Evolutionary conservation across 2,888 invertebrate species (phyloP), one percentile per base, ranked within the genome.

Genomic region (Scaptomyza tumidula): DNA sequence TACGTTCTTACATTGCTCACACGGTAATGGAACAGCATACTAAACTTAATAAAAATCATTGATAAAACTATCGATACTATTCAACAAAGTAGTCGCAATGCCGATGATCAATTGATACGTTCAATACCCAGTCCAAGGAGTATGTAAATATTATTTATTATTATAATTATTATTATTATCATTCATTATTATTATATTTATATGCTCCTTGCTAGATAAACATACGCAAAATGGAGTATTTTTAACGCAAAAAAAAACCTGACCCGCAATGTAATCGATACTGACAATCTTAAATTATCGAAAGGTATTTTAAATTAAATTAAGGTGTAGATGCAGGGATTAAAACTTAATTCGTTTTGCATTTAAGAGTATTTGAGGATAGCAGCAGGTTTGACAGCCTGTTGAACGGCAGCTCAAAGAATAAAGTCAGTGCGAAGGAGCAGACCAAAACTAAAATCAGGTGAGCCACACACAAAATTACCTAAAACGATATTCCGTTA

Each of bases 321-420:
- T 6, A 0, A 6, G 16, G 16, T 35, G 10, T 2, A 13, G 1
- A 16, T 16, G 9, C 33, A 13, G 13, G 13, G 3, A 31, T 13
- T 16, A 16, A 48, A 31, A 9, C 7, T 41, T 61, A 69, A 44
- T n/a, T 33, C 10, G 0, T 35, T 37, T 69, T 63, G 33, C 0
- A 3, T 7, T 57, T 61, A n/a, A 6, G 2, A 10, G 11, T 2
- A 2, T 3, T 39, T 0, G 56, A 14, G 9, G n/a, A 29, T 1
- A 59, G n/a, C 19, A 72, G 7, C 35, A 70, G 9, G n/a, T 27
- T 64, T 3, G 29, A 27, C 6, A 80, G 19, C 1, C 79, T 41
- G 14, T 55, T 66, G n/a, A 58, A 57, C 1, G 79, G 79, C 19
- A 76, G 24, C 43, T 80, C 82, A 14, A 73, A 54, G 14, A 82